phyloP scores from a whole-genome alignment of 2,888 invertebrate species.

The Mylabris sibirica region DNA sequence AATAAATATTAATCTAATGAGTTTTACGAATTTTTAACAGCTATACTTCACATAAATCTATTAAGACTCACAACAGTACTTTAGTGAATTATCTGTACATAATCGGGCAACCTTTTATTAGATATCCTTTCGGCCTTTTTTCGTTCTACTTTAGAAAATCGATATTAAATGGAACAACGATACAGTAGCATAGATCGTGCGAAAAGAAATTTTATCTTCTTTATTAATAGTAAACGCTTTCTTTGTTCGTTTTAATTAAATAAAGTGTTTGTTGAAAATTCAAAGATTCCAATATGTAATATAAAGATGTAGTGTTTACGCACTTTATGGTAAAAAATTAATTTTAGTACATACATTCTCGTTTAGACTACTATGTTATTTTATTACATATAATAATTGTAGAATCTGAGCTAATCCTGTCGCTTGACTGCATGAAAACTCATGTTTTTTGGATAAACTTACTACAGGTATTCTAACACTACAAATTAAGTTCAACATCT shows the following conservation, averaged over 20 bases:
- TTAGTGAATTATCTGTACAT: not conserved
- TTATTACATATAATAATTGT: constrained; percentile 27
- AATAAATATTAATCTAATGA: constrained; percentile 2
- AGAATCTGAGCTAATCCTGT: constrained; percentile 25
- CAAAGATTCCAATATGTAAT: constrained; percentile 6
- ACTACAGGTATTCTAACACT: constrained; percentile 13
- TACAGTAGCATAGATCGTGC: constrained; percentile 22
- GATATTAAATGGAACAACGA: constrained; percentile 32
- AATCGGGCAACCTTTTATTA: constrained; percentile 1
- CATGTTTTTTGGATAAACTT: constrained; percentile 16
- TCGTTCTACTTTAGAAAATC: constrained; percentile 16
- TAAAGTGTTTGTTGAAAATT: not conserved
- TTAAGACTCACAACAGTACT: not conserved
- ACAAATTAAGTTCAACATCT: constrained; percentile 4
- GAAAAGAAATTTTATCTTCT: constrained; percentile 7
- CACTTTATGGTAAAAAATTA: constrained; percentile 14
- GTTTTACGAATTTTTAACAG: constrained; percentile 8
- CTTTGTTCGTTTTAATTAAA: not conserved
- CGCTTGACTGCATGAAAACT: constrained; percentile 9
- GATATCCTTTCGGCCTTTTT: not conserved
- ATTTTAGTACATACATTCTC: constrained; percentile 25
- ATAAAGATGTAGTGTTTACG: constrained; percentile 11
- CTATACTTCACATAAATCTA: not conserved
- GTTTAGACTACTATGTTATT: constrained; percentile 23
- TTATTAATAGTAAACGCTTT: not conserved